Conservation (phyloP, 2,113 vertebrate species). For the Myotis davidii region DNA sequence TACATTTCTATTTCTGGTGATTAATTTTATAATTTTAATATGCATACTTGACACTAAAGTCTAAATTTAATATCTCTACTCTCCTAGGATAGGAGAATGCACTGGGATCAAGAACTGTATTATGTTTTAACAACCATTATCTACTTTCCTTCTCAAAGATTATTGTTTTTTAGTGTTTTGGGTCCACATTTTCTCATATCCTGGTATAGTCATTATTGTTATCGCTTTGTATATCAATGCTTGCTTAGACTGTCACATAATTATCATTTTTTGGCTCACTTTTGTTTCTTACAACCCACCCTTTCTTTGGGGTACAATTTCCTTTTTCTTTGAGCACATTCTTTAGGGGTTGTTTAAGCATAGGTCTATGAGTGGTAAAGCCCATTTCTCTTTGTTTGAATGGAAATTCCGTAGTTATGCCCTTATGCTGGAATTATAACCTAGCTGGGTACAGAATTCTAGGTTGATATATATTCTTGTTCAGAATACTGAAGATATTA, state of each 20-base stretch:
- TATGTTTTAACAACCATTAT: neutral
- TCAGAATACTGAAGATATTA: neutral
- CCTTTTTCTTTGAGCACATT: neutral
- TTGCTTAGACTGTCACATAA: neutral
- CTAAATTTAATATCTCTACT: neutral
- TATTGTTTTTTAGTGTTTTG: neutral
- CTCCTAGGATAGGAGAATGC: neutral
- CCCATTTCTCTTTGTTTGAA: slow-evolving; percentile 1
- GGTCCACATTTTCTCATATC: neutral
- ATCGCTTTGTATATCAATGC: neutral
- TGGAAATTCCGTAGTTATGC: neutral
- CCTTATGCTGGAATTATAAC: neutral
- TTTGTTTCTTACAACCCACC: neutral
- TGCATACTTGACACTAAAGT: neutral
- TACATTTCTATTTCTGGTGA: neutral
- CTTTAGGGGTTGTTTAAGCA: neutral
- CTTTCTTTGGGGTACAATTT: neutral
- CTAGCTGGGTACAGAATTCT: neutral
- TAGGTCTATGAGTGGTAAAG: neutral
- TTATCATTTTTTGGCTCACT: neutral
- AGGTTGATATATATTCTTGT: neutral
- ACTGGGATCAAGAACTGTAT: neutral
- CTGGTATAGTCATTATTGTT: neutral
- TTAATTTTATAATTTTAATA: slow-evolving; percentile 41
- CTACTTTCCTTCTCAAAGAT: slow-evolving; percentile 5